phyloP scores from a whole-genome alignment of 2,797 vertebrate species.

The Micrastur ruficollis region DNA sequence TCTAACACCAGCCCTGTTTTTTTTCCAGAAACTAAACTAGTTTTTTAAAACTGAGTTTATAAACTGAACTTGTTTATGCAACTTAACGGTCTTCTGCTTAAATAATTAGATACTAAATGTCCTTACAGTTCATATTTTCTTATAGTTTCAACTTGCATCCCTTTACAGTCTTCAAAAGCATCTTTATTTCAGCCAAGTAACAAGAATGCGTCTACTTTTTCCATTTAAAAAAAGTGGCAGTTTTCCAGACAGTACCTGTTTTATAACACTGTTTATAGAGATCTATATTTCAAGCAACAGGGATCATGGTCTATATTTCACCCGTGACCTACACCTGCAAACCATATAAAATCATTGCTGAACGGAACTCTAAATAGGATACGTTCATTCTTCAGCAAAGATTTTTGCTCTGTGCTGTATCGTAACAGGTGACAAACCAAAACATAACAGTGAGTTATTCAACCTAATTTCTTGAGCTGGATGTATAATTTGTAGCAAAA shows the following conservation, averaged over 20 bases:
- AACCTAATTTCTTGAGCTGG: background rate
- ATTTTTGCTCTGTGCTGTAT: background rate
- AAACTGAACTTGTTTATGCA: background rate
- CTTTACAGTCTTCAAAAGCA: background rate
- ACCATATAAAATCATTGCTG: background rate
- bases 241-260: background rate
- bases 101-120: background rate
- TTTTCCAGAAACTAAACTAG: background rate
- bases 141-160: background rate
- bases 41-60: background rate
- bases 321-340: slow-evolving; percentile 1
- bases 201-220: background rate
- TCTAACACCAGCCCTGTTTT: background rate
- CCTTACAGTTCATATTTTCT: background rate
- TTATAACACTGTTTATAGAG: background rate
- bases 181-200: background rate
- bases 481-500: background rate
- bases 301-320: background rate
- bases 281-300: background rate
- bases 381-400: background rate
- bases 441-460: background rate
- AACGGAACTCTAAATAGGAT: background rate
- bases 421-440: background rate
- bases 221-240: background rate
- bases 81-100: background rate